Base-by-base conservation (phyloP, 2,113 vertebrate genomes). In the Pachypanchax playfairii region DNA sequence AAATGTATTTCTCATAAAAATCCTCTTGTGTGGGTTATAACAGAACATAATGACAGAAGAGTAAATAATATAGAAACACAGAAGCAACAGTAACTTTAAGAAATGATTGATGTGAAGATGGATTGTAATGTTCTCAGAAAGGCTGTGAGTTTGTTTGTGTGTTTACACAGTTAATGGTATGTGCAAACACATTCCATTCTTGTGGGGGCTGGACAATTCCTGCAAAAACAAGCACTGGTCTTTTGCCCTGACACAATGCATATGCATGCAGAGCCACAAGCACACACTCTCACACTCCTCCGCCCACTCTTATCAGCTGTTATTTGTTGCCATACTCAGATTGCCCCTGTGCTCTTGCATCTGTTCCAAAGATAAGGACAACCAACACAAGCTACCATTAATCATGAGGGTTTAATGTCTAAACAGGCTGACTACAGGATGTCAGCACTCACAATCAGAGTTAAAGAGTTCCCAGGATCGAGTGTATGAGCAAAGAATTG, bases 261-360 rank as follows among this genome's bases (percentile, higher is more conserved):
- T 17, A 67, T 42, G 60, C 21, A 35, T 7, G 22, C 42, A 59
- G 48, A 63, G 22, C 35, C 21, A 59, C 21, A 29, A 54, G 5
- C 33, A 42, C 25, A n/a, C 15, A 17, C 43, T 11, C 52, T 42
- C 47, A 47, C 31, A 66, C 46, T 17, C 57, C 22, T 50, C 58
- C 38, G 2, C 61, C 46, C 33, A 39, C 56, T 56, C 65, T 71
- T 74, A 82, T 84, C 83, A 80, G 76, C 78, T 78, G 75, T 79
- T 69, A 38, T 63, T 73, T 74, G 70, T 77, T 80, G 59, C 41
- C 57, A 51, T 54, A 12, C 56, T 64, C 33, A 43, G 52, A 70
- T 67, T 61, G 59, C 65, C 65, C 53, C 21, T 21, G 58, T 20
- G 54, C 63, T 77, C 63, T 56, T 2, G 15, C 49, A 48, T 52